phyloP scores from a whole-genome alignment of 2,888 invertebrate species.

The Apamea anceps region DNA sequence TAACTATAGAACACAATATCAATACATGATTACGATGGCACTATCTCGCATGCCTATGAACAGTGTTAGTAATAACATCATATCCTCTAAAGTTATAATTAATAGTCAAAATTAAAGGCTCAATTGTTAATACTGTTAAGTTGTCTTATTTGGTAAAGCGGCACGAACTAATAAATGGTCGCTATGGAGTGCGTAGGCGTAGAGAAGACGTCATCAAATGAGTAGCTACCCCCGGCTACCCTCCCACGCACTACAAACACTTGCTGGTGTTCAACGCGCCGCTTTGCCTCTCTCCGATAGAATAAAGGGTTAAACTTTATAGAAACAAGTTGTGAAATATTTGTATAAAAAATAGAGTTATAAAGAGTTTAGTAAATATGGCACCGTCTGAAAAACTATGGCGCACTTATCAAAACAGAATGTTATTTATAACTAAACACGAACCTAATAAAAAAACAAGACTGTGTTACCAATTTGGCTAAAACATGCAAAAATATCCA shows the following conservation, averaged over 20 bases:
- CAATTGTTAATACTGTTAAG: constrained; percentile 51
- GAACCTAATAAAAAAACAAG: constrained; percentile 26
- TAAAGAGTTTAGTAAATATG: constrained; percentile 36
- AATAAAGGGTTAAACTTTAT: constrained; percentile 8
- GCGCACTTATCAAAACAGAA: constrained; percentile 20
- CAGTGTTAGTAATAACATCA: constrained; percentile 49
- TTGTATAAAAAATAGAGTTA: constrained; percentile 9
- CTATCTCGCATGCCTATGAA: constrained; percentile 37
- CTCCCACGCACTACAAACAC: constrained; percentile 32
- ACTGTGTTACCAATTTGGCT: background rate
- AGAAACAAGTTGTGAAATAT: background rate
- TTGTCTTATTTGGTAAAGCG: constrained; percentile 2
- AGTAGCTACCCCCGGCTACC: background rate
- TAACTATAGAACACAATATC: constrained; percentile 51
- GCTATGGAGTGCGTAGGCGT: constrained; percentile 36
- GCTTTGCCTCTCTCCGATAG: background rate
- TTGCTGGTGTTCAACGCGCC: background rate
- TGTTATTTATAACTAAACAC: constrained; percentile 26
- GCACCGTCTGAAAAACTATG: constrained; percentile 43
- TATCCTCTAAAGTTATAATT: constrained; percentile 23
- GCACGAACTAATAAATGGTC: background rate
- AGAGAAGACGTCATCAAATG: constrained; percentile 37
- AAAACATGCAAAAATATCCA: constrained; percentile 39
- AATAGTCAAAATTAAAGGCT: constrained; percentile 44
- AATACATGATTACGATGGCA: constrained; percentile 50